Evolutionary conservation across 2,888 invertebrate genomes (phyloP).

Genomic region (Brachyptera putata): DNA sequence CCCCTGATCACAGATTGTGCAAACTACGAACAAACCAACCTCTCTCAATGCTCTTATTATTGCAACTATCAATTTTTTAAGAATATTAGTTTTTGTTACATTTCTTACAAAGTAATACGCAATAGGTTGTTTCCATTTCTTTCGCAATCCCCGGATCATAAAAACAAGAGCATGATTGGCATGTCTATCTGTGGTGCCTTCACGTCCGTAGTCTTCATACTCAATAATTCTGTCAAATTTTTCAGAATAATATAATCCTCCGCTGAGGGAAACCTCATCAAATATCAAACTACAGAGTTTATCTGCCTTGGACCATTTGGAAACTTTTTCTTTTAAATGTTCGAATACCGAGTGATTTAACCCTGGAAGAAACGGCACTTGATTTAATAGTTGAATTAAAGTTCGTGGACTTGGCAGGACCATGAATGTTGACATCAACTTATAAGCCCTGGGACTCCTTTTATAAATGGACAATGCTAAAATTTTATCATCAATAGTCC

Average conservation of each 20-base stretch:
- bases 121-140: constrained; percentile 25
- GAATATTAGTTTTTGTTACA: constrained; percentile 10
- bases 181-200: constrained; percentile 17
- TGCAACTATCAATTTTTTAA: constrained; percentile 15
- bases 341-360: constrained; percentile 15
- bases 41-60: constrained; percentile 23
- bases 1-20: constrained; percentile 26
- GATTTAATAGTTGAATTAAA: constrained; percentile 8
- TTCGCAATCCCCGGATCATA: constrained; percentile 24
- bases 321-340: constrained; percentile 3
- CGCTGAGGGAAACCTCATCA: constrained; percentile 22
- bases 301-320: constrained; percentile 8
- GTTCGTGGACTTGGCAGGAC: constrained; percentile 21
- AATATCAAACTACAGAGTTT: constrained; percentile 16
- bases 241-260: constrained; percentile 1
- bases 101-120: constrained; percentile 26
- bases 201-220: constrained; percentile 24
- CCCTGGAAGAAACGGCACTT: constrained; percentile 21
- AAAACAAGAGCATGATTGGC: constrained; percentile 29
- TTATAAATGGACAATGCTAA: constrained; percentile 23
- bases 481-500: constrained; percentile 20
- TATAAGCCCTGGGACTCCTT: constrained; percentile 22
- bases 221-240: constrained; percentile 22
- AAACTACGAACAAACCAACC: constrained; percentile 23
- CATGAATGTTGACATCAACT: constrained; percentile 10